Conservation (phyloP, 2,113 vertebrate species). For the Orthonyx spaldingii region DNA sequence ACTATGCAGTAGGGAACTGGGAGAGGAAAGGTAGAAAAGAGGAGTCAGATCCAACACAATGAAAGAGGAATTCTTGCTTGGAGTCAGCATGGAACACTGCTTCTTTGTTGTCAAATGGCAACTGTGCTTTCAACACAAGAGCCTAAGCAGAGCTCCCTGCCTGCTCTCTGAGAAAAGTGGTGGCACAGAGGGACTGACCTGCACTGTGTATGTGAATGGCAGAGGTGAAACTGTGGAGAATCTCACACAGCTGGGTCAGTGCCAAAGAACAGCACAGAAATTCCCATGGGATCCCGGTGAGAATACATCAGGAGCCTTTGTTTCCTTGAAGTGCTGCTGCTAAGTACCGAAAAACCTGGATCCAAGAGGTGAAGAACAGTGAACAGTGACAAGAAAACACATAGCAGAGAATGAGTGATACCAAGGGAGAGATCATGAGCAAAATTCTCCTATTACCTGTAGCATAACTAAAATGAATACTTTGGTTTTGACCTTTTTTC, state of each 20-base stretch:
- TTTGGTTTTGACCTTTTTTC: background rate
- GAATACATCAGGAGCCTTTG: background rate
- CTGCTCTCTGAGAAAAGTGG: background rate
- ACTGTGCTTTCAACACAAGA: background rate
- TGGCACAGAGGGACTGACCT: background rate
- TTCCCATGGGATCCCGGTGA: background rate
- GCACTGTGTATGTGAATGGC: accelerated
- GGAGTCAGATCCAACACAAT: background rate
- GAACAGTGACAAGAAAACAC: background rate
- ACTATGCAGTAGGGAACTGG: background rate
- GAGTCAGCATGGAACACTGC: background rate
- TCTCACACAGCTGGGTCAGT: background rate
- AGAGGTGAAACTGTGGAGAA: background rate
- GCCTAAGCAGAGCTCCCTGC: background rate
- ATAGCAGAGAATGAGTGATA: background rate
- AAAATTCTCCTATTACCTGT: background rate
- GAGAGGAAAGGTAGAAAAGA: background rate
- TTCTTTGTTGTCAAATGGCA: background rate
- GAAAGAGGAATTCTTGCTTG: background rate
- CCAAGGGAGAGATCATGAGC: background rate
- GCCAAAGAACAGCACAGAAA: background rate
- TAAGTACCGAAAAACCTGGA: background rate
- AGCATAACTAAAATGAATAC: background rate
- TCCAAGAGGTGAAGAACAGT: background rate
- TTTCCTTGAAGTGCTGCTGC: background rate